Evolutionary conservation across 1,140 invertebrate species (phyloP), one percentile per base, ranked within the genome.

Genomic region (Panagrolaimus sp.): DNA sequence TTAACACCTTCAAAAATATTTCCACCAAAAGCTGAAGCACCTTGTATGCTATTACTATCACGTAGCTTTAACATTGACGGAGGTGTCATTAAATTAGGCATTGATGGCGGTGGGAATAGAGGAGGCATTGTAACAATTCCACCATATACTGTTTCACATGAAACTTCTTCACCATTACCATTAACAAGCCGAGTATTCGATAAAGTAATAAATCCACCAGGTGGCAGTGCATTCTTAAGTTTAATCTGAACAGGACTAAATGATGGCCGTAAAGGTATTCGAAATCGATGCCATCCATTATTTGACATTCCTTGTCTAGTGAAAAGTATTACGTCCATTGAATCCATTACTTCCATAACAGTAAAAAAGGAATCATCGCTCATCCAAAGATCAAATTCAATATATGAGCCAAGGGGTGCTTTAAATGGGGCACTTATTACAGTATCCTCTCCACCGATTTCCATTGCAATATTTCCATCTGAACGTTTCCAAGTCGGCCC

Each of bases 311-410:
- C 70, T 7, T 61, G 48, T 14, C 70, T 8, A n/a, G 27, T 38
- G 27, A 71, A 72, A 5, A 71, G 53, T 5, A 42, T 27, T 13
- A 45, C 13, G 14, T 61, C 69, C 9, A 72, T 47, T 1, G 67
- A 48, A n/a, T 64, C 20, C 2, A 44, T 69, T 7, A 63, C 31
- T 46, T 69, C 66, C 25, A 71, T 20, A 7, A 70, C 57, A 3
- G 42, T 43, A 9, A 70, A 23, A 14, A 20, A n/a, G 3, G 69
- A 23, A 61, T 71, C 69, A 27, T 71, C 69, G 31, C 70, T 70
- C 70, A 71, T 71, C 70, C 70, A 71, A 8, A 71, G 44, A 44
- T 71, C 70, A 72, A 71, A 71, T 13, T 71, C 70, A n/a, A 71
- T 42, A 16, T 73, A 71, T 13, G 47, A 45, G 8, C 20, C 68